Evolutionary conservation across 2,888 invertebrate species (phyloP).

Genomic region (Spisula solida): DNA sequence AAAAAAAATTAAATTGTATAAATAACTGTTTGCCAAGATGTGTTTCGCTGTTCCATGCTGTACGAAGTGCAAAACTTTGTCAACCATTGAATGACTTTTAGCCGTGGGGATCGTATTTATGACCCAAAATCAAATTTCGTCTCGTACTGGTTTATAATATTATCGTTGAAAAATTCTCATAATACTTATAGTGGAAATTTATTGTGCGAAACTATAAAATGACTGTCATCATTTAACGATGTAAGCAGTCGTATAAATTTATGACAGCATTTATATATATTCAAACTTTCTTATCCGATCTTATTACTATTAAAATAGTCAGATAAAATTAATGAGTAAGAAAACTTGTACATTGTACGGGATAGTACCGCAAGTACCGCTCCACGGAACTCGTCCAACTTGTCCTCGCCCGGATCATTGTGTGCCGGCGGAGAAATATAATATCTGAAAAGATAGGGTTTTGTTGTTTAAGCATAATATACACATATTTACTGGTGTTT

Average conservation of each 20-base stretch:
- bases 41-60: background rate
- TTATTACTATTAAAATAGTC: background rate
- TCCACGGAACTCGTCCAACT: background rate
- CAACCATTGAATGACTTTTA: background rate
- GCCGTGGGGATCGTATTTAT: background rate
- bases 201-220: background rate
- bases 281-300: conserved; percentile 8
- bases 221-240: conserved; percentile 9
- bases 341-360: background rate
- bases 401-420: background rate
- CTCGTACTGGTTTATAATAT: background rate
- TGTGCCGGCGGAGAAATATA: background rate
- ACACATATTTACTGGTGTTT: background rate
- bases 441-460: background rate
- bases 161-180: background rate
- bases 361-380: background rate
- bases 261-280: conserved; percentile 17
- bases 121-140: conserved; percentile 16
- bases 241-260: background rate
- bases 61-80: background rate
- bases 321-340: background rate
- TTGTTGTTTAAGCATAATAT: background rate
- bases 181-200: background rate
- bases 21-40: background rate
- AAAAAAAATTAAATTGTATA: background rate